Evolutionary conservation across 2,113 vertebrate species (phyloP).

Genomic region (Tonatia bakeri): DNA sequence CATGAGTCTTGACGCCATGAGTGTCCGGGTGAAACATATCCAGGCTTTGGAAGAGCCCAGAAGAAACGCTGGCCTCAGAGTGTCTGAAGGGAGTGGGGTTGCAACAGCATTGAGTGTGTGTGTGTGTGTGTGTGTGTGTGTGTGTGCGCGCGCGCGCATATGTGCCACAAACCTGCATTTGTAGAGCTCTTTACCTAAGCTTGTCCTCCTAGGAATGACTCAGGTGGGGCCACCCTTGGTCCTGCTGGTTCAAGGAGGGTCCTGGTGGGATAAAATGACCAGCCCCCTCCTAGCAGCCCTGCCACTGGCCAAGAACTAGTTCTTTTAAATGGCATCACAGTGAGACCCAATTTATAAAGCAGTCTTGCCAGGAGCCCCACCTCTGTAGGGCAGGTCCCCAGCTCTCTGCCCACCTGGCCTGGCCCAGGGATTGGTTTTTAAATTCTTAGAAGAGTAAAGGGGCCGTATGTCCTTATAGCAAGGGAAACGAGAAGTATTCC

Average conservation of each 20-base stretch:
- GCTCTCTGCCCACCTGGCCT: neutral
- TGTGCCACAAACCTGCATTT: neutral
- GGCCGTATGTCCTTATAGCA: neutral
- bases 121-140: neutral
- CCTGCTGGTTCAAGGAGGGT: neutral
- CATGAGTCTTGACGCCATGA: fast-evolving
- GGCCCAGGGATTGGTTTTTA: neutral
- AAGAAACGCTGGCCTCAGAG: neutral
- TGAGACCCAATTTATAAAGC: neutral
- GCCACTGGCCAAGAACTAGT: neutral
- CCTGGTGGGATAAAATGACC: neutral
- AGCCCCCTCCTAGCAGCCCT: neutral
- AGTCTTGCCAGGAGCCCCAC: neutral
- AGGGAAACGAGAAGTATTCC: neutral
- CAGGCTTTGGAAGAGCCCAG: neutral
- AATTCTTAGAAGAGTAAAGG: neutral
- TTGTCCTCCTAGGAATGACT: neutral
- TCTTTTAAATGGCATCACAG: neutral
- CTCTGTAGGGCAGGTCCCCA: neutral
- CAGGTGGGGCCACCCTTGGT: neutral
- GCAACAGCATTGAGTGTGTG: neutral
- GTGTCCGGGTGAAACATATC: neutral
- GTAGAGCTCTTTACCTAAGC: neutral
- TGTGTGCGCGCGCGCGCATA: neutral
- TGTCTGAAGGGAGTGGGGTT: too few relatives aligned